Base-by-base conservation (phyloP, 2,797 vertebrate species). In the Helostoma temminkii region DNA sequence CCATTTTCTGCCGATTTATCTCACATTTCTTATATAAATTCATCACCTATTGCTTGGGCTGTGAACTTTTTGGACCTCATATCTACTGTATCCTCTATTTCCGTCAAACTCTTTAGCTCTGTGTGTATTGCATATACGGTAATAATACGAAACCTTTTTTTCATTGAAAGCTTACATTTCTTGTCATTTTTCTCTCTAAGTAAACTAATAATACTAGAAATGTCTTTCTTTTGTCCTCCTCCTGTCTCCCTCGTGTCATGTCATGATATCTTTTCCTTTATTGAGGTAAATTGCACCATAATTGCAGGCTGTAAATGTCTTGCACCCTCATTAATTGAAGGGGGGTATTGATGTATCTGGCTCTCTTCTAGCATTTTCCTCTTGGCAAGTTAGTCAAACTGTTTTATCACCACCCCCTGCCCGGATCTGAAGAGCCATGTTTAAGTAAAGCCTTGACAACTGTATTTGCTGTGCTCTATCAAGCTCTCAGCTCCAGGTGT, bases 301-400 rank as follows among this genome's bases (percentile, higher is more conserved):
- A 91, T 86, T 90, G 84, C 70, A 72, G 74, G 74, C 77, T 84
- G 76, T 70, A 84, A 86, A 80, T 46, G 78, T 85, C 81, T 81
- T 30, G 4, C 22, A 1, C 66, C 68, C 71, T 87, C 64, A 77
- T 86, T 82, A 84, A 85, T 68, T 5, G 22, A 60, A 58, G 45
- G 65, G 15, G 66, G 57, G 70, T 78, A 82, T 83, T 79, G 78
- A 87, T 76, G 64, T 53, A 60, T 71, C 67, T 71, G 74, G 57
- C 63, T 57, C 67, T 56, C 66, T 42, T 63, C 54, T 60, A 60
- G 37, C 11, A 65, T 85, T 81, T 81, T 68, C 54, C 66, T 57
- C 50, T 79, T 42, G 57, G 65, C 39, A n/a, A 77, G 67, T 76
- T 65, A 65, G 50, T 48, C 55, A 6, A 36, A 66, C 52, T 32